Evolutionary conservation across 2,888 invertebrate genomes (phyloP), one percentile per base, ranked within the genome.

Genomic region (Pristionchus arcanus): DNA sequence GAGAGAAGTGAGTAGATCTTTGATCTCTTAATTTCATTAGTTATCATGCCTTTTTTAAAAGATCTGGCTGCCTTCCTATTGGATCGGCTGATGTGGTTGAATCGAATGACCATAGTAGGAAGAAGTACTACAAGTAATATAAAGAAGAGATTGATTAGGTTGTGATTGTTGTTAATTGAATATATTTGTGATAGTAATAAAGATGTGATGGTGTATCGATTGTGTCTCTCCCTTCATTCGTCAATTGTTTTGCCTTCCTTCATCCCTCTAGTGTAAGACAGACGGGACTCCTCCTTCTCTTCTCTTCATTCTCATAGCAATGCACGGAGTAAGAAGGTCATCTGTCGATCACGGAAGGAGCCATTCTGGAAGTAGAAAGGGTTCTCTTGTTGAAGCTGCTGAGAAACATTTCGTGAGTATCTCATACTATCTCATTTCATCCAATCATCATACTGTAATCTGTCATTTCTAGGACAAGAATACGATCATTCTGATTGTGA

Each of bases 311-410:
- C 81, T 53, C 84, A 85, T 85, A 28, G 55, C 34, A 71, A 88
- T 88, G 87, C 87, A 88, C 87, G 87, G 87, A 53, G 87, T 88
- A 37, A 71, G 87, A 88, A 59, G 87, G 74, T 88, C 87, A 55
- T 88, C 87, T 15, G 87, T 88, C 15, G 71, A 71, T 74, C 55
- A 34, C 37, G 74, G 74, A 28, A 71, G 87, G 34, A 74, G 53
- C 25, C 28, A 31, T 34, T 88, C 87, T 31, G 74, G 87, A 7
- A 74, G 74, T 34, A 42, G 94, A 55, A 93, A 93, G 90, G 91
- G 92, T 42, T 94, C 94, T 59, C 91, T 94, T 84, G 94, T 94
- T 90, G 93, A 94, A 88, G 93, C 91, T 28, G 94, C 94, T 49
- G 94, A 94, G 90, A 90, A 90, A 68, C 93, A 93, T 71, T 94